Percentiles rank a stretch among this genome's conserved stretches.
Conservation (phyloP, 2,113 vertebrate species). For the Perca fluviatilis region DNA sequence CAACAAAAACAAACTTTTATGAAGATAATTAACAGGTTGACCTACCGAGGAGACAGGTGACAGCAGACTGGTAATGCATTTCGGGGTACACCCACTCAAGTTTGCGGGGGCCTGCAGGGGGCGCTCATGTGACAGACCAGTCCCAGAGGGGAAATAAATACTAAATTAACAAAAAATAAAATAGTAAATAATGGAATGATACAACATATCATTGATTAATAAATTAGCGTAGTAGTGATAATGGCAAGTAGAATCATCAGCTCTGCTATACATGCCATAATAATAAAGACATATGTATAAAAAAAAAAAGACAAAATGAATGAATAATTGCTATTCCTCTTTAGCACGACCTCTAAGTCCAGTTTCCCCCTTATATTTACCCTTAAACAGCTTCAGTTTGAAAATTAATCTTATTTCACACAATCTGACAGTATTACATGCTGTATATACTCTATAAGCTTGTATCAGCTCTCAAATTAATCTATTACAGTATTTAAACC, state of each 20-base stretch:
- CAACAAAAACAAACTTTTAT: neutral
- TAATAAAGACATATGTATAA: neutral
- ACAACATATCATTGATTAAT: neutral
- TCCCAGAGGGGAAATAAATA: neutral
- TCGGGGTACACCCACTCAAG: neutral
- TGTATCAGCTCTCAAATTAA: neutral
- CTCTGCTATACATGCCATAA: neutral
- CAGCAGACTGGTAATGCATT: fast-evolving
- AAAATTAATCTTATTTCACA: conserved; percentile 8
- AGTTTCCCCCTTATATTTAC: neutral
- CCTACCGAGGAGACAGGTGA: neutral
- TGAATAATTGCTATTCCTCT: neutral
- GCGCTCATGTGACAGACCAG: neutral
- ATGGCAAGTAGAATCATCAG: neutral
- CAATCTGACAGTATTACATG: neutral
- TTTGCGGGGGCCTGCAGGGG: neutral
- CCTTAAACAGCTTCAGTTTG: neutral
- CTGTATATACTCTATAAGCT: neutral
- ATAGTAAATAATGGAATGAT: neutral
- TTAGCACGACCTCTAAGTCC: neutral
- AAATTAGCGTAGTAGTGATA: neutral
- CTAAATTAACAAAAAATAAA: too few species aligned
- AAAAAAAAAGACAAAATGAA: neutral
- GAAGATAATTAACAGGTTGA: neutral
- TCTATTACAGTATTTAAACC: neutral